phyloP scores from a whole-genome alignment of 2,113 vertebrate genomes.

The Taxidea taxus region DNA sequence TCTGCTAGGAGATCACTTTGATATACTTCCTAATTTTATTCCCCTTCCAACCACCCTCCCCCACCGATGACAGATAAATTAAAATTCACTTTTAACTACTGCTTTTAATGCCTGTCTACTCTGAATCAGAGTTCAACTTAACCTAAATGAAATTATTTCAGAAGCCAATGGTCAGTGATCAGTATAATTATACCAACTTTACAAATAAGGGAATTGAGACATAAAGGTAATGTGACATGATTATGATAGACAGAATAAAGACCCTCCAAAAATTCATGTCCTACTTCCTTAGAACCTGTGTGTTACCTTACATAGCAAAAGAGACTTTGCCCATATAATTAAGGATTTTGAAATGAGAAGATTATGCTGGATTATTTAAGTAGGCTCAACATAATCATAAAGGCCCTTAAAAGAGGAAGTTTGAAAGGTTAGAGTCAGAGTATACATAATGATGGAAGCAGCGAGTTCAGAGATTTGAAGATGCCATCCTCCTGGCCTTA shows the following conservation, averaged over 20 bases:
- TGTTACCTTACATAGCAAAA: background rate
- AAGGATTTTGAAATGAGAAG: background rate
- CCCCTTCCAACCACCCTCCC: no score
- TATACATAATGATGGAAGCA: background rate
- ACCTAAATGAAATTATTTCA: conserved; percentile 23
- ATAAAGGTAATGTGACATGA: background rate
- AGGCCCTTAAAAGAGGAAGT: background rate
- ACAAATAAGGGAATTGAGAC: background rate
- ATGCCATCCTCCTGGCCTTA: background rate
- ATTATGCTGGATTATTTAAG: background rate
- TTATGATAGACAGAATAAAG: background rate
- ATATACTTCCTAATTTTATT: background rate
- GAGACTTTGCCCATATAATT: background rate
- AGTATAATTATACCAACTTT: background rate
- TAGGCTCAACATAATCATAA: background rate
- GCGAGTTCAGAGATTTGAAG: background rate
- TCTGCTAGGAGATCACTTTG: background rate
- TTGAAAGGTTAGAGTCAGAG: background rate
- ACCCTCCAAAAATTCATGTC: background rate
- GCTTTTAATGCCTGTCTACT: background rate
- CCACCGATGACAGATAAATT: background rate
- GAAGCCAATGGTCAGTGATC: background rate
- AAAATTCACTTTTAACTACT: background rate
- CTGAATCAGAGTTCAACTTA: background rate
- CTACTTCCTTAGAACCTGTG: background rate